Conservation (phyloP, 2,888 invertebrate genomes). For the Alviniconcha strummeri region DNA sequence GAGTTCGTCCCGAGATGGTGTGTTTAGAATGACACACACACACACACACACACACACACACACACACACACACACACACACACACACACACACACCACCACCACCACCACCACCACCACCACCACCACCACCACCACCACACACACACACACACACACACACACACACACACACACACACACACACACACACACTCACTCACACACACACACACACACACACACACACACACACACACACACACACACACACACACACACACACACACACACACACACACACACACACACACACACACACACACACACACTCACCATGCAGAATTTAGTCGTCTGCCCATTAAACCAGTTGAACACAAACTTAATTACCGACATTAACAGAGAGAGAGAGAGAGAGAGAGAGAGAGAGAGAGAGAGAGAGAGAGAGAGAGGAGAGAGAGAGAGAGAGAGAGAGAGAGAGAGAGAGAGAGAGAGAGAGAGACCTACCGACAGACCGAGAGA, state of each 20-base stretch:
- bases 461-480: background rate
- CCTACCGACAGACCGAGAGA: background rate
- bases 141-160: no score
- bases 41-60: conserved; percentile 1
- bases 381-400: conserved; percentile 16
- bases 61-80: no score
- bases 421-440: background rate
- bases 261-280: conserved; percentile 1
- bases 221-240: no score
- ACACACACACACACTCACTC: background rate
- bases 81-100: no score
- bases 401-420: conserved; percentile 8
- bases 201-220: no score
- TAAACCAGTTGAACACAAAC: no score
- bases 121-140: no score
- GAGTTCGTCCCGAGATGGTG: no score
- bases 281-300: conserved; percentile 19
- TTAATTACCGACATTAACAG: background rate
- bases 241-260: conserved; percentile 2
- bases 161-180: background rate
- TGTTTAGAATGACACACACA: no score
- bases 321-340: no score
- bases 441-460: conserved; percentile 4
- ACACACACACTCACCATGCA: conserved; percentile 14
- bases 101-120: no score